phyloP scores from a whole-genome alignment of 2,797 vertebrate species.

The Etheostoma perlongum region DNA sequence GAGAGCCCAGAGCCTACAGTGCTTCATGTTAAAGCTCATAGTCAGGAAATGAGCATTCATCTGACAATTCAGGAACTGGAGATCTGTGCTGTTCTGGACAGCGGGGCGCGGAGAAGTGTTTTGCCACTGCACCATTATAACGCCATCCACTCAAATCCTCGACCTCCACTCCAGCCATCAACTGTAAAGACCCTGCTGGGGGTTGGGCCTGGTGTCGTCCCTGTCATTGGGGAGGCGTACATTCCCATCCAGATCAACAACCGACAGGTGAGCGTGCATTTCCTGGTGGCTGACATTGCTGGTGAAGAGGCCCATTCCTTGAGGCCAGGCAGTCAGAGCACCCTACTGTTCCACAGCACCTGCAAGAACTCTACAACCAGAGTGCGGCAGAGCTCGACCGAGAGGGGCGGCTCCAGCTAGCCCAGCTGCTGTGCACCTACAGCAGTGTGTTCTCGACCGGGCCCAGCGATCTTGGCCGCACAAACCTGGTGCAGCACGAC shows the following conservation, averaged over 20 bases:
- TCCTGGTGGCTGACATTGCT: slow-evolving; percentile 17
- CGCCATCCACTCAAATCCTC: too few species aligned
- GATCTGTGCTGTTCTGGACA: slow-evolving; percentile 49
- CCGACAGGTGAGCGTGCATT: not conserved
- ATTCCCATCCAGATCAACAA: slow-evolving; percentile 1
- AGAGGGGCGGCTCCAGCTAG: not conserved
- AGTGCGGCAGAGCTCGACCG: not conserved
- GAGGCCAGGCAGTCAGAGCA: too few species aligned
- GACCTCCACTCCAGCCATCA: too few species aligned
- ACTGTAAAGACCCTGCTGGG: too few species aligned
- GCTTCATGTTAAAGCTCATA: slow-evolving; percentile 7
- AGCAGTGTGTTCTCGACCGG: slow-evolving; percentile 36
- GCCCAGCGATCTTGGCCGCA: slow-evolving; percentile 24
- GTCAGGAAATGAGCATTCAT: slow-evolving; percentile 48
- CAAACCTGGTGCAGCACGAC: slow-evolving; percentile 45
- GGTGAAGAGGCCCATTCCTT: slow-evolving; percentile 4
- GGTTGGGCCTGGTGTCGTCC: too few species aligned
- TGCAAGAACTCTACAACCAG: slow-evolving; percentile 28
- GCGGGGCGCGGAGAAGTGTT: not conserved
- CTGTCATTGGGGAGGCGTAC: too few species aligned
- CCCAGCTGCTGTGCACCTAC: slow-evolving; percentile 23
- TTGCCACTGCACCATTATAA: slow-evolving; percentile 6
- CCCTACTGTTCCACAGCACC: slow-evolving; percentile 23
- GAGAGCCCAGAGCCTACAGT: not conserved
- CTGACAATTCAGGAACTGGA: slow-evolving; percentile 19